Base-by-base conservation (phyloP, 2,797 vertebrate genomes). In the Tolypeutes matacus region DNA sequence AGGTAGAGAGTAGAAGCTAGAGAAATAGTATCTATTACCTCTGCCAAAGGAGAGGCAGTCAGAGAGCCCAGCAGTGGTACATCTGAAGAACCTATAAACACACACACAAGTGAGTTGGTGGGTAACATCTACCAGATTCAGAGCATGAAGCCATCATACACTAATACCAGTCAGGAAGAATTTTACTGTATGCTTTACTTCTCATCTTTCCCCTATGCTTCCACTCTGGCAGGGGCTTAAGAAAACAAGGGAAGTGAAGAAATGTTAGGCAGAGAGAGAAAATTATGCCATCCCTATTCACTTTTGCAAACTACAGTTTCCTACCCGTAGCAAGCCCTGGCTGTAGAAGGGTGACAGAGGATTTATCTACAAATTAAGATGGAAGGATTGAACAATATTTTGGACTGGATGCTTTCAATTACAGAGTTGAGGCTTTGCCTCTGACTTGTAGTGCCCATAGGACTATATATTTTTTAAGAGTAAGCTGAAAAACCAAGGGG, bases 301-400 rank as follows among this genome's bases (percentile, higher is more conserved):
- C 20, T 72, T 84, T 72, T 51, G 18, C 14, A 53, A 72, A 53
- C 13, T 58, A 15, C 17, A 42, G 18, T 34, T 73, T 67, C 13
- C 49, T 46, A 85, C 36, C n/a, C 75, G 60, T 9, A 67, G 14
- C 23, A 87, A 65, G 12, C 15, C 4, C 4, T 42, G 3, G 5
- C 31, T 75, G 4, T 23, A 94, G 39, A 69, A 42, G 82, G 42
- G 67, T 20, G 36, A 86, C 92, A 92, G 67, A 53, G 70, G 29
- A 72, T 39, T 70, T 94, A 80, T 56, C 39, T 94, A 72, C 13
- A 81, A 89, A 90, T 46, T 72, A 36, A 96, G 39, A 67, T 78
- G 31, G 36, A 95, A 87, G 20, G 4, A 31, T 13, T 77, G n/a
- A 95, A 36, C 51, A 56, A 42, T 77, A 77, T 67, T 87, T 80